Evolutionary conservation across 2,113 vertebrate genomes (phyloP), one percentile per base, ranked within the genome.

Genomic region (Spea multiplicata): DNA sequence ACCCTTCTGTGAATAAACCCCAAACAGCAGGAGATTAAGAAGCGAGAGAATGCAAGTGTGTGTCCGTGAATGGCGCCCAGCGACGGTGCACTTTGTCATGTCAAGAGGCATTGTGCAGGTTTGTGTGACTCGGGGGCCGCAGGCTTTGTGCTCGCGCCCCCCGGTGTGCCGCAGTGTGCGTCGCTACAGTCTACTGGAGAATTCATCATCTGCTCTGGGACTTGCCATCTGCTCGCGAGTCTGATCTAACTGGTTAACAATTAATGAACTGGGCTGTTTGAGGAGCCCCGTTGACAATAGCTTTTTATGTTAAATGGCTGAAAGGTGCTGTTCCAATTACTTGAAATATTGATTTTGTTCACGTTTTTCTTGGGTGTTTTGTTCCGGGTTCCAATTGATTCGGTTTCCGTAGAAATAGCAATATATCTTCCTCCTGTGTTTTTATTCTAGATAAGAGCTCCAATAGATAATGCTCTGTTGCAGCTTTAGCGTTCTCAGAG

Each of bases 191-290:
- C 61, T 72, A 47, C 13, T 66, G 14, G 68, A 47, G 52, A 45
- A 59, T 78, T 62, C 16, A 30, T 78, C 76, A 79, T 79, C 76
- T 78, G 76, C 61, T 44, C 17, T 71, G 69, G 76, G 76, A 72
- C 72, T 72, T 46, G 30, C 76, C 76, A 78, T 78, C 76, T 78
- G 76, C 76, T 72, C 48, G 61, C 64, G 76, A 78, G 47, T 72
- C n/a, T 65, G 48, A 78, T 78, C 69, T 78, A 78, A 78, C 76
- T 78, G 76, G 76, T 78, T 78, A 78, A 78, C 76, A 78, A 78
- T 78, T 78, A 78, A 78, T 72, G 76, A 72, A 78, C 59, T 79
- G 57, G 17, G 45, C 57, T 30, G 68, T 72, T 71, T 49, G 76
- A 72, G 30, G 76, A 72, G 59, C 47, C 71, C 49, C 64, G 59